Percentiles rank a stretch among this genome's conserved stretches.
These are phyloP conservation scores for Crenuchus spilurus DNA, from an alignment of 2,797 vertebrate species.

Conservation along the genomic window DNA sequence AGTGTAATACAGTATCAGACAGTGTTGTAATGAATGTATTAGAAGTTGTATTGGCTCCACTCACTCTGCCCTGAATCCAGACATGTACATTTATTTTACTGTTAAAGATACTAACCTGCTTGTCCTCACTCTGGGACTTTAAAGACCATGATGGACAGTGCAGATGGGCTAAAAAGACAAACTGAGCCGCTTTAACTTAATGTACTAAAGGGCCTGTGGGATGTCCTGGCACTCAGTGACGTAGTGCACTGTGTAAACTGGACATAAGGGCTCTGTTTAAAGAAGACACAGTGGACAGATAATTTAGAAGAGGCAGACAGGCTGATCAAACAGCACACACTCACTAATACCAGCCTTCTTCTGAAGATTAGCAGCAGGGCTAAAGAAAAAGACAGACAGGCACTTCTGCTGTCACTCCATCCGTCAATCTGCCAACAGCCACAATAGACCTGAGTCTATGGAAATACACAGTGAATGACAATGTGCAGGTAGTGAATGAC, in stretches of 20 bases:
- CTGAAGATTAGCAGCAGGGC: not conserved
- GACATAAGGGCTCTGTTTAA: not conserved
- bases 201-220: not conserved
- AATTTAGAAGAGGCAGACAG: not conserved
- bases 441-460: not conserved
- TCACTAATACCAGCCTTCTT: not conserved
- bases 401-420: not conserved
- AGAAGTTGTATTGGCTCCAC: no score
- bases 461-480: not conserved
- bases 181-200: not conserved
- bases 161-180: not conserved
- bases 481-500: not conserved
- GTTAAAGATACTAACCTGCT: no score
- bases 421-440: not conserved
- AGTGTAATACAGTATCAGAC: no score
- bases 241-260: not conserved
- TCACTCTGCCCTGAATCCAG: no score
- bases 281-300: not conserved
- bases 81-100: no score
- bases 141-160: no score
- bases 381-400: not conserved
- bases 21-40: no score
- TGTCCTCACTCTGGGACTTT: no score
- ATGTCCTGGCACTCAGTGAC: not conserved
- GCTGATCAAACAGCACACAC: slow-evolving; percentile 2